Base-by-base conservation (phyloP, 2,797 vertebrate species). In the Knipowitschia caucasica region DNA sequence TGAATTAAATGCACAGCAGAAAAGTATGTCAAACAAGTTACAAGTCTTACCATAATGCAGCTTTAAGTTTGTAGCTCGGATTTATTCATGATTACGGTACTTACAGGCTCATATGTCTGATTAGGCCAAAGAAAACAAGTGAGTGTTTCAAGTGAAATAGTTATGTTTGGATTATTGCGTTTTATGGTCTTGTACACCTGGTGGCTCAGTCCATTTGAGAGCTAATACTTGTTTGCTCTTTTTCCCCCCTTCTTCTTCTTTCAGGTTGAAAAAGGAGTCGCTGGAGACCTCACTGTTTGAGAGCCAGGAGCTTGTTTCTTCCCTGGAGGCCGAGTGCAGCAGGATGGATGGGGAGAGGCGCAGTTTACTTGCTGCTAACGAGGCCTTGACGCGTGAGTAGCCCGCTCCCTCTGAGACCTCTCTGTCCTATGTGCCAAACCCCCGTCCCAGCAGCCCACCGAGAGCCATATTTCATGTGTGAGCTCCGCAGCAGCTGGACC, bases 381-480 rank as follows among this genome's bases (percentile, higher is more conserved):
- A 92, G 81, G 73, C 80, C 56, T 87, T 93, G 69, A 92, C 86
- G 86, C 89, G 94, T 95, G 86, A 83, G 89, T 89, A 69, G 71
- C 70, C 74, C 70, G 59, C 68, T 73, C 69, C 69, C 61, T 72
- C 29, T 64, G 71, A 81, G 68, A 77, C 61, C 69, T 61, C 62
- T 11, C 63, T 72, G 52, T 77, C 59, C 68, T 80, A 64, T 14
- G 56, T 78, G 86, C 85, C 79, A 84, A 80, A 59, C 59, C 67
- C 68, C 64, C 56, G 78, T 81, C 77, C 66, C 70, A 84, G 85
- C 71, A 73, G 62, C 73, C 64, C 88, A 77, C 80, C 30, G 78
- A 78, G 88, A 80, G 75, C 77, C 71, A 83, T 90, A 86, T 86
- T 89, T 90, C 78, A 86, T 70, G 62, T 73, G 70, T 69, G 72